Evolutionary conservation across 2,113 vertebrate species (phyloP).

Genomic region (Neofelis nebulosa): DNA sequence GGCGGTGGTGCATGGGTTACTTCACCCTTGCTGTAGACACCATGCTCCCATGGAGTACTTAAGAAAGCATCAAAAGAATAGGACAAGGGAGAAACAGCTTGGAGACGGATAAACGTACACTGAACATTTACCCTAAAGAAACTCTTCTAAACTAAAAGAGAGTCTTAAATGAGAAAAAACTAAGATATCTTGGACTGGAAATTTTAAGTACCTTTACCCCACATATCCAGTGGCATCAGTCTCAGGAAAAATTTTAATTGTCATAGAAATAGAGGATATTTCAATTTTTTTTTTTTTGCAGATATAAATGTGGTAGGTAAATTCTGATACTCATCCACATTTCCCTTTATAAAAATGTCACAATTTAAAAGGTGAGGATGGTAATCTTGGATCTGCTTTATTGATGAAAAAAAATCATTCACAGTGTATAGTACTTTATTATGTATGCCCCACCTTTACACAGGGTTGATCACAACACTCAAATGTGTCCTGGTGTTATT

Average conservation of each 20-base stretch:
- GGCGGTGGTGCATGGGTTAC: no score
- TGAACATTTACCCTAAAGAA: not conserved
- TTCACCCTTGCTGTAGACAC: not conserved
- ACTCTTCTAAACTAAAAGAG: not conserved
- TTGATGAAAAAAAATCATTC: not conserved
- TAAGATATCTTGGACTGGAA: not conserved
- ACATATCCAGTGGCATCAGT: not conserved
- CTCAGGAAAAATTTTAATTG: not conserved
- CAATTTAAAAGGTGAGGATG: not conserved
- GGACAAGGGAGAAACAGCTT: not conserved
- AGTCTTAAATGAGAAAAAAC: not conserved
- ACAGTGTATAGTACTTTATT: not conserved
- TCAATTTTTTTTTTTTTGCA: not conserved
- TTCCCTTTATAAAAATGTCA: not conserved
- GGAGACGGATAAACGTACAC: not conserved
- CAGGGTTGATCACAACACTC: not conserved
- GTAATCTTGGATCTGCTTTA: not conserved
- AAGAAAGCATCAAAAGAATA: not conserved
- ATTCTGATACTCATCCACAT: not conserved
- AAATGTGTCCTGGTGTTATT: not conserved
- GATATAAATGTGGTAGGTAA: not conserved
- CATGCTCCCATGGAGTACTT: accelerated
- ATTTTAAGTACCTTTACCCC: not conserved
- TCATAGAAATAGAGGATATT: not conserved
- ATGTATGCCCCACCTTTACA: not conserved